Evolutionary conservation across 2,888 invertebrate genomes (phyloP).

Genomic region (Cataglyphis albicans): DNA sequence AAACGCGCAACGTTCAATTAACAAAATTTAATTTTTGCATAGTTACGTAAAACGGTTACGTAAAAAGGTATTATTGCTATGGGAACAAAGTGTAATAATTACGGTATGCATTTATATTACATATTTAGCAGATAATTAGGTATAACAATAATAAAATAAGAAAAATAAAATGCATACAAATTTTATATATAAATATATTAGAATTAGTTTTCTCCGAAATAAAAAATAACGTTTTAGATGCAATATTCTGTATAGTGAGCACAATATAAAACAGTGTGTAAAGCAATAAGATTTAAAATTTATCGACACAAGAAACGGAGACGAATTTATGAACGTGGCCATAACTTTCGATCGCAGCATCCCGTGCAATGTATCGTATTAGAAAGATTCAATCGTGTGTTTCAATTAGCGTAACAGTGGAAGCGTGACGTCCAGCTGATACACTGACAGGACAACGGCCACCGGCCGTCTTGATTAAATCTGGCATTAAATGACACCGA

Average conservation of each 20-base stretch:
- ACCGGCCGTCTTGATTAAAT: slow-evolving; percentile 35
- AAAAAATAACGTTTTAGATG: not conserved
- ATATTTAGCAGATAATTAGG: not conserved
- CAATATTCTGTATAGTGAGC: not conserved
- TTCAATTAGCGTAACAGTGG: slow-evolving; percentile 50
- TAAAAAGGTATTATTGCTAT: not conserved
- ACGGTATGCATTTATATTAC: not conserved
- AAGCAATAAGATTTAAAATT: slow-evolving; percentile 15
- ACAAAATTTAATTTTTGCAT: slow-evolving; percentile 15
- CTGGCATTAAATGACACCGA: slow-evolving; percentile 26
- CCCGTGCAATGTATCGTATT: slow-evolving; percentile 5
- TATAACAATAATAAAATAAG: not conserved
- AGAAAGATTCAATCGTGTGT: slow-evolving; percentile 33
- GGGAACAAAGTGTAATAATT: not conserved
- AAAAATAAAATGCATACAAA: not conserved
- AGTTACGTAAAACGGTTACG: not conserved
- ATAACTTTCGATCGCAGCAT: slow-evolving; percentile 10
- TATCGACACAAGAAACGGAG: not conserved
- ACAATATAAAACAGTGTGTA: not conserved
- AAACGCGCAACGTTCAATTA: slow-evolving; percentile 27
- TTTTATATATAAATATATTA: not conserved
- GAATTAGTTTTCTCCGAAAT: not conserved
- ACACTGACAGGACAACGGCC: slow-evolving; percentile 10
- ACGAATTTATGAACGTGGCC: slow-evolving; percentile 22
- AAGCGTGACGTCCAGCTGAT: slow-evolving; percentile 3